These are phyloP conservation scores for Colius striatus DNA, from an alignment of 2,113 vertebrate species.

Conservation along the genomic window DNA sequence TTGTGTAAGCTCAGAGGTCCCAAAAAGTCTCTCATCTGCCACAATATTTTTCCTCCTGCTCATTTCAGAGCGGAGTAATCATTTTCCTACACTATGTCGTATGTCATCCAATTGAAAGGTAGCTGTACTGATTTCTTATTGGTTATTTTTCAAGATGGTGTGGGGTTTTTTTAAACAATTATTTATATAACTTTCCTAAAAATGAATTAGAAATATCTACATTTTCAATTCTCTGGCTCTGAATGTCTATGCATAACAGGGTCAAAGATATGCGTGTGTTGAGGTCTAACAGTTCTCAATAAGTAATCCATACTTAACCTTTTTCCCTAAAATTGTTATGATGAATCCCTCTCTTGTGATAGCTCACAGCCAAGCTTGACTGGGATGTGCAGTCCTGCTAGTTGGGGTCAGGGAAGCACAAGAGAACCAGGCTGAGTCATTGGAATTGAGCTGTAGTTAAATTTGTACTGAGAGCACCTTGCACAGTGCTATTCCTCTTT, in stretches of 20 bases:
- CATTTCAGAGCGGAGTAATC: neutral
- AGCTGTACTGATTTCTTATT: neutral
- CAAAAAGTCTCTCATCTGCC: neutral
- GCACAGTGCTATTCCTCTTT: neutral
- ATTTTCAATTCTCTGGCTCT: neutral
- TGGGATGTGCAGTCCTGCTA: neutral
- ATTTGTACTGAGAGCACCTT: neutral
- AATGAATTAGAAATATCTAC: neutral
- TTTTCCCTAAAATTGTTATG: neutral
- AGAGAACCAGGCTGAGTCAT: neutral
- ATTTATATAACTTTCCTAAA: neutral
- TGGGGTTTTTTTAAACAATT: neutral
- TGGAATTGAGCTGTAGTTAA: neutral
- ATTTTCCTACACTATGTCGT: neutral
- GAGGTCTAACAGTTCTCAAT: neutral
- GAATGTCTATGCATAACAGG: neutral
- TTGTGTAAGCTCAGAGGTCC: neutral
- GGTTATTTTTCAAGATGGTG: neutral
- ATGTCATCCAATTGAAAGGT: neutral
- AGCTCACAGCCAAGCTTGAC: neutral
- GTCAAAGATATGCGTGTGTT: neutral
- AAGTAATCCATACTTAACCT: neutral
- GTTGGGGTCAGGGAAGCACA: fast-evolving
- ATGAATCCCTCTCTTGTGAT: neutral
- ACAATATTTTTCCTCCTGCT: neutral